phyloP scores from a whole-genome alignment of 2,888 invertebrate species.

The Margaritifera margaritifera region DNA sequence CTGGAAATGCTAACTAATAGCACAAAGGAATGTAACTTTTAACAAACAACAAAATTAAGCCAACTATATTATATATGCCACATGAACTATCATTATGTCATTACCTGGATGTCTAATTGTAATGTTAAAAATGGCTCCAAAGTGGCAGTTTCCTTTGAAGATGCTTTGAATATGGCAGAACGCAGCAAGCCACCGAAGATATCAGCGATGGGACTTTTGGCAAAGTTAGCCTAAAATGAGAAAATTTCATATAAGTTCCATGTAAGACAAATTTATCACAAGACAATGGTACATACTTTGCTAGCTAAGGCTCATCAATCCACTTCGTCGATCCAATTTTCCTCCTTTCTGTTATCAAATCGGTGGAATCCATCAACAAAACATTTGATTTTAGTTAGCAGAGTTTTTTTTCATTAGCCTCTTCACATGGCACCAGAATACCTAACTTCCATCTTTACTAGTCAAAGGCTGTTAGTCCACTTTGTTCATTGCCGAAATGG shows the following conservation, averaged over 20 bases:
- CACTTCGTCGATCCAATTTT: no score
- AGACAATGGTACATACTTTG: not conserved
- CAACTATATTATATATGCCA: not conserved
- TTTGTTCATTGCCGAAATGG: no score
- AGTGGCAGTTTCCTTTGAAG: slow-evolving; percentile 88
- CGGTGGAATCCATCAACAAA: no score
- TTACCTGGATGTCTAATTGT: slow-evolving; percentile 85
- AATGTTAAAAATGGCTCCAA: slow-evolving; percentile 97
- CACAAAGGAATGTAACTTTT: not conserved
- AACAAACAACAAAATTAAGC: not conserved
- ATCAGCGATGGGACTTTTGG: slow-evolving; percentile 90
- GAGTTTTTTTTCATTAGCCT: no score
- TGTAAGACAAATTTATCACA: not conserved
- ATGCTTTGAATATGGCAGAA: slow-evolving; percentile 82
- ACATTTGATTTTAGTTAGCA: no score
- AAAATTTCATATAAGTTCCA: not conserved
- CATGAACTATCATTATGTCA: not conserved
- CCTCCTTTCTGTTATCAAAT: no score
- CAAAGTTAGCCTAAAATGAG: slow-evolving; percentile 79
- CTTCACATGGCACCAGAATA: no score
- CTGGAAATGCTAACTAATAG: no score
- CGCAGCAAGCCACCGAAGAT: slow-evolving; percentile 94
- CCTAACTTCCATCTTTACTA: no score
- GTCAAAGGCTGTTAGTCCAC: no score
- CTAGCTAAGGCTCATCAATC: no score